A percentile compares a stretch with the other conserved stretches of the same genome.
Conservation (phyloP, 2,888 invertebrate species). For the Sphaeridia pumilis region DNA sequence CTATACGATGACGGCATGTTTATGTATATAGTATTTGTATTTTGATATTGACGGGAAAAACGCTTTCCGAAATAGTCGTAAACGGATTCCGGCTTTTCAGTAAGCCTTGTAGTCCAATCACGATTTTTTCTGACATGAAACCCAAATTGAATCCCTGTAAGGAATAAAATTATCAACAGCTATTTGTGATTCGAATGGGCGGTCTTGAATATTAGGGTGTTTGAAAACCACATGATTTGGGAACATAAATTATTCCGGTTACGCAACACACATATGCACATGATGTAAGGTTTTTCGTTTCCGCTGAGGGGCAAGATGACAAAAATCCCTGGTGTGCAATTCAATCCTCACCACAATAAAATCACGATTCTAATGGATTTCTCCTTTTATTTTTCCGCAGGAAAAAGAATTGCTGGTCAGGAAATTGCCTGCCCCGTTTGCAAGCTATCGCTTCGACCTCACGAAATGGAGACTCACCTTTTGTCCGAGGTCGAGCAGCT, state of each 20-base stretch:
- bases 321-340: background rate
- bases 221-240: too few relatives aligned
- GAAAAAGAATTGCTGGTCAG: constrained; percentile 25
- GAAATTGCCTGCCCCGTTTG: constrained; percentile 70
- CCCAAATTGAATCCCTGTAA: background rate
- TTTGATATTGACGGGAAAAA: too few relatives aligned
- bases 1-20: too few relatives aligned
- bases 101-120: too few relatives aligned
- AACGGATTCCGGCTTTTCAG: too few relatives aligned
- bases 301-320: background rate
- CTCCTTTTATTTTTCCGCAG: constrained; percentile 15
- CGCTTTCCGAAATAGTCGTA: too few relatives aligned
- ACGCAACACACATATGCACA: background rate
- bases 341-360: background rate
- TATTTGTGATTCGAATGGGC: background rate
- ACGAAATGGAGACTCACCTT: constrained; percentile 74
- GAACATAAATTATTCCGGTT: too few relatives aligned
- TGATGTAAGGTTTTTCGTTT: background rate
- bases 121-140: background rate
- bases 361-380: background rate
- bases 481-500: constrained; percentile 65
- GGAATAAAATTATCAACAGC: background rate
- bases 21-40: too few relatives aligned
- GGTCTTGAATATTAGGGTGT: background rate
- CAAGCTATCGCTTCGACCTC: constrained; percentile 65